These are phyloP conservation scores for Hystrix brachyura DNA, from an alignment of 2,113 vertebrate species.

Conservation along the genomic window DNA sequence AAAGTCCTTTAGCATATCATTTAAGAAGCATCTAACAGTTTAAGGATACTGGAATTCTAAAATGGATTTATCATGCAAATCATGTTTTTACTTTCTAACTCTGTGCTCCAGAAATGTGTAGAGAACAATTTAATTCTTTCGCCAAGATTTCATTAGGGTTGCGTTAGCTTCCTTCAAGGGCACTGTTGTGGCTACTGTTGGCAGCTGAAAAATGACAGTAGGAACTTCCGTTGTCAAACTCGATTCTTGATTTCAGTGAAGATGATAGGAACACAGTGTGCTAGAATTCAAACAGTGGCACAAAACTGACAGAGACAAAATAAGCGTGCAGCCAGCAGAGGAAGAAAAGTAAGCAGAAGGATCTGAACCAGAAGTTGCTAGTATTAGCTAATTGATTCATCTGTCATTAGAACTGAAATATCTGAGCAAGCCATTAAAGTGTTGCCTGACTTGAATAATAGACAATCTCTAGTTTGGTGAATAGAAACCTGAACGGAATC, in stretches of 20 bases:
- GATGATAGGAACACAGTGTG: not conserved
- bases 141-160: not conserved
- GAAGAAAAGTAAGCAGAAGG: not conserved
- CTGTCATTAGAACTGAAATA: not conserved
- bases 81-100: not conserved
- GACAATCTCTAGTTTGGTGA: not conserved
- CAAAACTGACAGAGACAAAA: not conserved
- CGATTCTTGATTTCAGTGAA: not conserved
- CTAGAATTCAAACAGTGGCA: not conserved
- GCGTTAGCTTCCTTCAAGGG: not conserved
- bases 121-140: not conserved
- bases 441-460: not conserved
- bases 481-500: not conserved
- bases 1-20: not conserved
- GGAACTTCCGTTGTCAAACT: not conserved
- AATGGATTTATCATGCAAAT: not conserved
- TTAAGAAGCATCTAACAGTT: not conserved
- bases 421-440: not conserved
- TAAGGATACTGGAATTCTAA: constrained; percentile 17
- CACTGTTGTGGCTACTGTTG: not conserved
- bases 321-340: not conserved
- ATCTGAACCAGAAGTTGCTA: not conserved
- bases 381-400: not conserved
- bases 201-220: not conserved
- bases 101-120: not conserved